These are phyloP conservation scores for Odontamblyopus lacepedii DNA, from an alignment of 2,797 vertebrate species.

Conservation along the genomic window DNA sequence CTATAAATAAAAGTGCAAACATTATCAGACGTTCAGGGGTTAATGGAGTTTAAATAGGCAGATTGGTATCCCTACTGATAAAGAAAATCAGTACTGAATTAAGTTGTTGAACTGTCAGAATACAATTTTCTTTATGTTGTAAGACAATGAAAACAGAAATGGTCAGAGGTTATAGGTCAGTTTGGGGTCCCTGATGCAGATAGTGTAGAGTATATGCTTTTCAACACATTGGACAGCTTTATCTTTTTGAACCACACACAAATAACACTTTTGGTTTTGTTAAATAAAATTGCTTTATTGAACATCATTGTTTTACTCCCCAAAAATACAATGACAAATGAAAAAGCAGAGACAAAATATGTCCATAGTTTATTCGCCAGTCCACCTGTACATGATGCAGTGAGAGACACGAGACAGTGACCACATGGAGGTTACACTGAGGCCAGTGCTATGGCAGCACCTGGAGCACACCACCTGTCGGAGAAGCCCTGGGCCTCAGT, in stretches of 20 bases:
- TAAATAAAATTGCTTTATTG: conserved; percentile 13
- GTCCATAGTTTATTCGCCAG: conserved; percentile 76
- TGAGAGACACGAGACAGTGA: conserved; percentile 73
- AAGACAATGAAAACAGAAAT: too few species aligned
- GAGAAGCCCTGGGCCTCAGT: conserved; percentile 64
- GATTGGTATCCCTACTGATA: neutral
- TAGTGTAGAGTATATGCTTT: too few species aligned
- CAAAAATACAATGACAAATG: conserved; percentile 13
- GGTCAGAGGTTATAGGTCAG: too few species aligned
- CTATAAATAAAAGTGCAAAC: neutral
- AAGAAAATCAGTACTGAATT: too few species aligned
- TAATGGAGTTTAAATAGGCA: neutral
- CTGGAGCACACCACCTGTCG: conserved; percentile 73
- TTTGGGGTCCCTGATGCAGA: too few species aligned
- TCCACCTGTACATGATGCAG: conserved; percentile 79
- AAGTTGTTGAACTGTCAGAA: neutral
- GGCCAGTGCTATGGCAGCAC: conserved; percentile 75
- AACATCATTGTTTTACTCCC: neutral
- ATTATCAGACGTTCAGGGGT: too few species aligned
- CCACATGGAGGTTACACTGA: conserved; percentile 69
- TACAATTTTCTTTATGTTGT: neutral
- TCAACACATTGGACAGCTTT: too few species aligned
- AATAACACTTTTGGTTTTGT: neutral
- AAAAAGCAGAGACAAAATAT: conserved; percentile 69
- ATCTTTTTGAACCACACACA: neutral